Percentiles rank a stretch among this genome's conserved stretches.
Conservation (phyloP, 2,113 vertebrate species). For the Silurus asotus region DNA sequence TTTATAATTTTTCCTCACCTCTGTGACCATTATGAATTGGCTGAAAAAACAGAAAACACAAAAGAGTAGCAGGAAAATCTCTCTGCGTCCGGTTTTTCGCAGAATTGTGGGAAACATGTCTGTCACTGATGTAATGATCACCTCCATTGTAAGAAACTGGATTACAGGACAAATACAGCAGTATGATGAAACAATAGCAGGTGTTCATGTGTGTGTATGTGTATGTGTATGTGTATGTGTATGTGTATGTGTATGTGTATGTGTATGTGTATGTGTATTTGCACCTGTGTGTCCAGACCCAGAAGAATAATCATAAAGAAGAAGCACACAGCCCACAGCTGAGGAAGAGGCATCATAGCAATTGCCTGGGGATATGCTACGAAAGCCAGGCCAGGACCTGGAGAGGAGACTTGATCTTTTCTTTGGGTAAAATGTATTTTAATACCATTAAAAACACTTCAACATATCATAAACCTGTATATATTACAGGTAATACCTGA, state of each 20-base stretch:
- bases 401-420: too few species aligned
- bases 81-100: slow-evolving; percentile 60
- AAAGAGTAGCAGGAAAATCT: slow-evolving; percentile 67
- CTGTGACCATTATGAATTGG: slow-evolving; percentile 71
- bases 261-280: not conserved
- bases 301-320: slow-evolving; percentile 75
- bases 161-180: not conserved
- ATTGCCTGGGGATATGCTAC: slow-evolving; percentile 75
- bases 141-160: slow-evolving; percentile 71
- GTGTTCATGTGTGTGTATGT: not conserved
- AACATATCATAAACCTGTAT: too few species aligned
- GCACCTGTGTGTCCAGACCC: slow-evolving; percentile 73
- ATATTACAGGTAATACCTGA: slow-evolving; percentile 63
- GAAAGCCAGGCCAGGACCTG: slow-evolving; percentile 71
- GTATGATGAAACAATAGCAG: not conserved
- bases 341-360: slow-evolving; percentile 75
- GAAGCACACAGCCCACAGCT: slow-evolving; percentile 74
- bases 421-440: too few species aligned
- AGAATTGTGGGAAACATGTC: slow-evolving; percentile 69
- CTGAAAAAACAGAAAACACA: slow-evolving; percentile 67
- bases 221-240: too few species aligned
- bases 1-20: slow-evolving; percentile 56
- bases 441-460: too few species aligned
- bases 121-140: slow-evolving; percentile 64
- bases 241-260: not conserved